Evolutionary conservation across 2,113 vertebrate genomes (phyloP).

Genomic region (Melanocharis versteri): DNA sequence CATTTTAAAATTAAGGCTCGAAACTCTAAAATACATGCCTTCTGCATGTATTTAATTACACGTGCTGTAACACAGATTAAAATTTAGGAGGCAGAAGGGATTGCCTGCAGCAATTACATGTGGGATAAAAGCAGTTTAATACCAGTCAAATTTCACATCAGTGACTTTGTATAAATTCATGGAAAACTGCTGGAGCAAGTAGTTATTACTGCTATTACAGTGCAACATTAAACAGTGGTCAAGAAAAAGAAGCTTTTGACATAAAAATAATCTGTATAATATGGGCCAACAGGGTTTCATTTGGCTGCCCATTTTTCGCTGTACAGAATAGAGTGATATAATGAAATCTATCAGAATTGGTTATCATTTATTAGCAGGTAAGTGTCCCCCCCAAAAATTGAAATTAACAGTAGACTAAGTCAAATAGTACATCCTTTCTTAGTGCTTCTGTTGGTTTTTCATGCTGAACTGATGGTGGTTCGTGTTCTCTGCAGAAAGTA

Average conservation of each 20-base stretch:
- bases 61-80: not conserved
- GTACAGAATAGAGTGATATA: not conserved
- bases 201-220: not conserved
- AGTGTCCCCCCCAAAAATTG: not conserved
- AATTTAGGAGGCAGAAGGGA: constrained; percentile 22
- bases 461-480: not conserved
- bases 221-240: not conserved
- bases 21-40: not conserved
- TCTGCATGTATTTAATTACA: constrained; percentile 15
- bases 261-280: not conserved
- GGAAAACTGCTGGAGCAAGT: not conserved
- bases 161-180: not conserved
- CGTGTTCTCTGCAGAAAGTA: not conserved
- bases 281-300: not conserved
- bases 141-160: not conserved
- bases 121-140: constrained; percentile 4
- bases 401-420: not conserved
- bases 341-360: not conserved
- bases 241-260: not conserved
- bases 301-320: not conserved
- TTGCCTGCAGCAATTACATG: not conserved
- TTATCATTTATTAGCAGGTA: not conserved
- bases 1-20: constrained; percentile 5
- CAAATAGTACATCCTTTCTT: not conserved
- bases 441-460: not conserved